Evolutionary conservation across 2,797 vertebrate species (phyloP).

Genomic region (Helicolenus hilgendorfi): DNA sequence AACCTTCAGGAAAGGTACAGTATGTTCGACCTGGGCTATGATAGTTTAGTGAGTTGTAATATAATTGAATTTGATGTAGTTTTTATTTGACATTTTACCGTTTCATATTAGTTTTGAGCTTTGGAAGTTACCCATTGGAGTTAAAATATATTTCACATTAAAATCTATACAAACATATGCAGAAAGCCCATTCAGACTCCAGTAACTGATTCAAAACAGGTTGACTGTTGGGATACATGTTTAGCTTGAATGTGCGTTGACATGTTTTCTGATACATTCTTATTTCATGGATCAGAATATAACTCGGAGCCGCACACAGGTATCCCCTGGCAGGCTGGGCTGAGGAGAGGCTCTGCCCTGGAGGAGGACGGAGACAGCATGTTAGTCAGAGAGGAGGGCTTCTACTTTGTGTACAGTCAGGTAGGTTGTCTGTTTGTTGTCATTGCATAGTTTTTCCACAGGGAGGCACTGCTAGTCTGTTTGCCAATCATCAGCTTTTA

Average conservation of each 20-base stretch:
- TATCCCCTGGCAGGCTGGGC: slow-evolving; percentile 95
- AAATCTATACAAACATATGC: neutral
- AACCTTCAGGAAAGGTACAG: slow-evolving; percentile 93
- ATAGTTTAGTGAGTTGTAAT: neutral
- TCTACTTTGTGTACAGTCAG: slow-evolving; percentile 98
- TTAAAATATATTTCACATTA: neutral
- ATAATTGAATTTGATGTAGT: neutral
- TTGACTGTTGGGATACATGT: neutral
- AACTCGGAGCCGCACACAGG: slow-evolving; percentile 88
- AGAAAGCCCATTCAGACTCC: neutral
- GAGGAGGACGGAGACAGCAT: slow-evolving; percentile 93
- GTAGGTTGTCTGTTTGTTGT: slow-evolving; percentile 74
- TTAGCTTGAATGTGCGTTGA: neutral
- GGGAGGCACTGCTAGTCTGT: slow-evolving; percentile 49
- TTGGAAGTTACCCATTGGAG: neutral
- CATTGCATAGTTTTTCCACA: slow-evolving; percentile 45
- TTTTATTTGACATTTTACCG: neutral
- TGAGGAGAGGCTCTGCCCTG: slow-evolving; percentile 93
- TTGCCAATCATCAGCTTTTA: neutral
- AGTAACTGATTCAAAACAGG: neutral
- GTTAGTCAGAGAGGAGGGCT: slow-evolving; percentile 94
- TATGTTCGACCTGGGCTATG: no score
- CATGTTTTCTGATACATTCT: slow-evolving; percentile 6
- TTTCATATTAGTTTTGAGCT: neutral
- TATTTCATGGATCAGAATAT: slow-evolving; percentile 71